phyloP scores from a whole-genome alignment of 37 sponge, comb jelly and placozoan species.

The Axinella damicornis region DNA sequence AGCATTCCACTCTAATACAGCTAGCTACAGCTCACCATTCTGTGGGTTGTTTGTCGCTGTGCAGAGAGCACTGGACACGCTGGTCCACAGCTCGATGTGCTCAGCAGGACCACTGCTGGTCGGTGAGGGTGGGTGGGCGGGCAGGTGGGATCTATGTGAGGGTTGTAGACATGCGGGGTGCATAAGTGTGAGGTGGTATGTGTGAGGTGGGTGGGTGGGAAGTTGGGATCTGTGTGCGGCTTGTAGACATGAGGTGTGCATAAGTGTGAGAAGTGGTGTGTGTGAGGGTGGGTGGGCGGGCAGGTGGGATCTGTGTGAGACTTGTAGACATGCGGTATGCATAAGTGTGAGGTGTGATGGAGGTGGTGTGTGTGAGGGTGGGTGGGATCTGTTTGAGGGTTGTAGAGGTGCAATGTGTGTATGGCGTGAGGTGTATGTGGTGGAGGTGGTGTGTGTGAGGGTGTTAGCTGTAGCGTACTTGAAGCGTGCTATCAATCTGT shows the following conservation, averaged over 20 bases:
- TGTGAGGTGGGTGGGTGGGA: neutral
- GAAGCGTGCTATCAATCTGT: slow-evolving; percentile 46
- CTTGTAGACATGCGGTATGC: too few species aligned
- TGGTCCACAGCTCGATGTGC: slow-evolving; percentile 30
- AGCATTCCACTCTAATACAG: neutral
- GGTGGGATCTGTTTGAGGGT: too few species aligned
- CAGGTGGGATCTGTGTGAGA: neutral
- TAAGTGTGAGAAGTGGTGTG: too few species aligned
- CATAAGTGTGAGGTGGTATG: too few species aligned
- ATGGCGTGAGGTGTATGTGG: too few species aligned
- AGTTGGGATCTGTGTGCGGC: neutral
- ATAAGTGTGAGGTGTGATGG: too few species aligned
- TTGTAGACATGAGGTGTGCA: too few species aligned
- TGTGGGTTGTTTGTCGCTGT: slow-evolving; percentile 75
- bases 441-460: too few species aligned
- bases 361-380: too few species aligned
- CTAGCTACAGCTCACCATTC: slow-evolving; percentile 55
- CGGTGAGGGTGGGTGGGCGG: neutral
- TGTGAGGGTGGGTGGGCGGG: neutral
- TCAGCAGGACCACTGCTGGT: neutral
- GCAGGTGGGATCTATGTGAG: neutral
- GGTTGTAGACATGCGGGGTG: too few species aligned
- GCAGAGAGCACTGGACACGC: slow-evolving; percentile 62
- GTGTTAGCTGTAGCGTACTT: slow-evolving; percentile 15
- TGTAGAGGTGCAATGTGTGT: too few species aligned